Evolutionary conservation across 2,797 vertebrate genomes (phyloP).

Genomic region (Bradypus variegatus): DNA sequence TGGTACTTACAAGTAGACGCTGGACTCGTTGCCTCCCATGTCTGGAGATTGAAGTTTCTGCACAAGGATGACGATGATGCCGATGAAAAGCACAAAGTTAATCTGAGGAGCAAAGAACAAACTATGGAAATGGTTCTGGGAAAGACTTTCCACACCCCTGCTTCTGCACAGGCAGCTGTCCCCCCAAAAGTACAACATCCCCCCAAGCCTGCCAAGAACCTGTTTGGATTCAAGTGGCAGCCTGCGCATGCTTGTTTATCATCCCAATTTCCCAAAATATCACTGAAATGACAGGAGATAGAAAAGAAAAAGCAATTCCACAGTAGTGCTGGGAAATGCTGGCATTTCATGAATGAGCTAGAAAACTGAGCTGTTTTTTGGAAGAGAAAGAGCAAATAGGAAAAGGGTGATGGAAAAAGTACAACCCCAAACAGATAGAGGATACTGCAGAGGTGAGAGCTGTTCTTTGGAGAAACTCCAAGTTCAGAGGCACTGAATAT

Average conservation of each 20-base stretch:
- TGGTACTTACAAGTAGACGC: constrained; percentile 95
- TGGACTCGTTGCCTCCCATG: constrained; percentile 96
- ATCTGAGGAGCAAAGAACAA: constrained; percentile 75
- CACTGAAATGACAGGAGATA: not conserved
- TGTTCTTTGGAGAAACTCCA: constrained; percentile 4
- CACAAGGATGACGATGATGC: constrained; percentile 97
- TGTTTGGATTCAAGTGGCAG: fast-evolving
- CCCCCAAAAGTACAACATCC: not conserved
- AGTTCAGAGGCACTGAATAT: not conserved
- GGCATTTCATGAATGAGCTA: not conserved
- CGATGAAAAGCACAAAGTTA: constrained; percentile 95
- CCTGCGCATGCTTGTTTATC: not conserved
- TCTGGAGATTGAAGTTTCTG: constrained; percentile 98
- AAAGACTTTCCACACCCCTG: not conserved
- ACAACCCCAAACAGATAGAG: not conserved
- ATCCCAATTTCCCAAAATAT: not conserved
- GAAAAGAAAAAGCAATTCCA: not conserved
- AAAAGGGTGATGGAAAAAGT: not conserved
- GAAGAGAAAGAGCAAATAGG: not conserved
- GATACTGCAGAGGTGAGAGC: not conserved
- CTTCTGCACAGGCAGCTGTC: not conserved
- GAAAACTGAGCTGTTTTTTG: not conserved
- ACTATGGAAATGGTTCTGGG: not conserved
- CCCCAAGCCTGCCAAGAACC: not conserved
- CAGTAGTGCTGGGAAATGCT: not conserved